Evolutionary conservation across 2,113 vertebrate genomes (phyloP), one percentile per base, ranked within the genome.

Genomic region (Todiramphus chloris): DNA sequence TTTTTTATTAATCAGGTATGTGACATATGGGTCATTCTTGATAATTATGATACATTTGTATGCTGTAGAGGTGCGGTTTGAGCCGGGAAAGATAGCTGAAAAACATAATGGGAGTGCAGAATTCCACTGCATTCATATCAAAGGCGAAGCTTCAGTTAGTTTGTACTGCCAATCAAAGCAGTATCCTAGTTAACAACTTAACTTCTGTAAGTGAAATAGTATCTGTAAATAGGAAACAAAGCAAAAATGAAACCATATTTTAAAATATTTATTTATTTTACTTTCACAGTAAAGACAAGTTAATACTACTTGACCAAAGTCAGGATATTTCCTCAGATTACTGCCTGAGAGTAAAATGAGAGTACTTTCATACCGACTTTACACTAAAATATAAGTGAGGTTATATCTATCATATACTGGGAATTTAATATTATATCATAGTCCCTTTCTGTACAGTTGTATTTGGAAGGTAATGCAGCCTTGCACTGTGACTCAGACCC

Each of bases 221-320:
- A 82, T 79, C 35, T 60, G 39, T 64, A 92, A 88, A 66, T 13
- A 80, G 64, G 68, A 96, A 88, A 95, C 37, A 90, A 90, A 91
- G 74, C 50, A 92, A 93, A 92, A 94, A 92, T 92, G 79, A 90
- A 95, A 58, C 59, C 58, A 33, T 58, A 88, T 70, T 92, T 96
- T 77, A 5, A 50, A 92, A 58, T 86, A 82, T 73, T 92, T 95
- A 37, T 97, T 97, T 92, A 95, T 94, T 95, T 96, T 83, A 67
- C 68, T 92, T 93, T 69, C 64, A 92, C 63, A 90, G 85, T 95
- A 92, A 93, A 83, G 46, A 95, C 44, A 83, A 90, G 33, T 83
- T 68, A 85, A 56, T 83, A 69, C 27, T 90, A 66, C 21, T 77
- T 92, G 41, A 81, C n/a, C 80, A n/a, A 92, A 88, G 37, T 92